Percentiles rank a stretch among this genome's conserved stretches.
Evolutionary conservation across 2,888 invertebrate species (phyloP).

Genomic region (Thereva unica): DNA sequence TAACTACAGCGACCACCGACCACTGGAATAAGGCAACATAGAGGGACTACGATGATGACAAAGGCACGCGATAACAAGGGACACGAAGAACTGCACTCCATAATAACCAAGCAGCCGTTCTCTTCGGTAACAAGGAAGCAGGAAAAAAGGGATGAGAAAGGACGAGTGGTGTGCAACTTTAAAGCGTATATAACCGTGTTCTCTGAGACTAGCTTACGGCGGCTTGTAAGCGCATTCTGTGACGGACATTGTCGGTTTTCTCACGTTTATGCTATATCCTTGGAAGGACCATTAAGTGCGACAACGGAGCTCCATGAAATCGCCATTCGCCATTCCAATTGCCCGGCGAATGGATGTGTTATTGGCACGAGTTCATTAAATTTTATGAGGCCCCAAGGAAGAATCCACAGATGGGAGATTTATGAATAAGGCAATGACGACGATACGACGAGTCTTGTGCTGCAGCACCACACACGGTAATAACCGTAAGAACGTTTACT

Average conservation of each 20-base stretch:
- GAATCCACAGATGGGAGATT: slow-evolving; percentile 11
- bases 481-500: too few species aligned
- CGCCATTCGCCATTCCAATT: slow-evolving; percentile 23
- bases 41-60: slow-evolving; percentile 7
- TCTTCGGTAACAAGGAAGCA: background rate
- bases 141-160: slow-evolving; percentile 10
- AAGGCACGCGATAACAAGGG: slow-evolving; percentile 33
- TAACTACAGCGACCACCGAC: slow-evolving; percentile 21
- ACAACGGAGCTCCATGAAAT: slow-evolving; percentile 38
- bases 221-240: slow-evolving; percentile 32
- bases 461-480: too few species aligned
- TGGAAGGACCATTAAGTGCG: slow-evolving; percentile 39
- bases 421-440: background rate
- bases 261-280: slow-evolving; percentile 38
- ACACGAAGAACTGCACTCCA: slow-evolving; percentile 28
- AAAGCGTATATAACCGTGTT: slow-evolving; percentile 1
- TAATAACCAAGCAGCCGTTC: background rate
- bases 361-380: slow-evolving; percentile 32
- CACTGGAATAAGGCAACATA: slow-evolving; percentile 5
- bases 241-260: slow-evolving; percentile 39
- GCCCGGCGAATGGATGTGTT: slow-evolving; percentile 30
- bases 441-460: too few species aligned
- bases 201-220: slow-evolving; percentile 20
- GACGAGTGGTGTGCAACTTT: slow-evolving; percentile 33
- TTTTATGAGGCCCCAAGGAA: slow-evolving; percentile 19